Conservation (phyloP, 1,140 invertebrate species). For the Pinna nobilis region DNA sequence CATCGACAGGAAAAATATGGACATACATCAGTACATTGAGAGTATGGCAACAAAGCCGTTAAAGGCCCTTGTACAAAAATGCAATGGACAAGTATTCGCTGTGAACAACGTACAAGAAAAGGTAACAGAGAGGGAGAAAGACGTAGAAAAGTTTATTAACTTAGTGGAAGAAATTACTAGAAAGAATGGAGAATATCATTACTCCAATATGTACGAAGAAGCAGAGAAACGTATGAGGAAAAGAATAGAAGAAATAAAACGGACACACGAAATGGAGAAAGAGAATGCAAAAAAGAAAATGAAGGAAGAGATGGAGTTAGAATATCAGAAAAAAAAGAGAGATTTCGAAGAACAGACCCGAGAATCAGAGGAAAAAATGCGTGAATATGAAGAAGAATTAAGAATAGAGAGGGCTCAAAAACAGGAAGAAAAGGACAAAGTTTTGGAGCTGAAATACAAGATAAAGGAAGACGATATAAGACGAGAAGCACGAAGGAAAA, state of each 20-base stretch:
- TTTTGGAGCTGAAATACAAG: constrained; percentile 71
- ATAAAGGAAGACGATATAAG: constrained; percentile 43
- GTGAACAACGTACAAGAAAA: no score
- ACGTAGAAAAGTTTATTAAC: not conserved
- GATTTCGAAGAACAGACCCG: no score
- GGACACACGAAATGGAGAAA: constrained; percentile 19
- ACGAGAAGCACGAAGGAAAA: not conserved
- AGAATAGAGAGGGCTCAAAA: constrained; percentile 24
- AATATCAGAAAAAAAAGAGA: no score
- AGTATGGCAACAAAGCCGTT: not conserved
- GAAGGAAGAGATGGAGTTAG: constrained; percentile 60
- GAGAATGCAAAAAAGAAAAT: constrained; percentile 77
- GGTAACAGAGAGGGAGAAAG: not conserved
- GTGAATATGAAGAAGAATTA: not conserved
- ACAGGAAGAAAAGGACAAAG: constrained; percentile 11
- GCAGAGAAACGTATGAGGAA: constrained; percentile 7
- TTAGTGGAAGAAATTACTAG: no score
- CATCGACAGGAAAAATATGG: constrained; percentile 1
- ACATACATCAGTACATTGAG: not conserved
- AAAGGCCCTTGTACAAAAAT: not conserved
- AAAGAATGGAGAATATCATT: not conserved
- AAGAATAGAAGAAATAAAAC: constrained; percentile 9
- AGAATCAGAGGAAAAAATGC: constrained; percentile 76
- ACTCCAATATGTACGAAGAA: constrained; percentile 21
- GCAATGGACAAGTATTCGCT: no score